These are phyloP conservation scores for Dermatemys mawii DNA, from an alignment of 2,113 vertebrate genomes.

Conservation along the genomic window DNA sequence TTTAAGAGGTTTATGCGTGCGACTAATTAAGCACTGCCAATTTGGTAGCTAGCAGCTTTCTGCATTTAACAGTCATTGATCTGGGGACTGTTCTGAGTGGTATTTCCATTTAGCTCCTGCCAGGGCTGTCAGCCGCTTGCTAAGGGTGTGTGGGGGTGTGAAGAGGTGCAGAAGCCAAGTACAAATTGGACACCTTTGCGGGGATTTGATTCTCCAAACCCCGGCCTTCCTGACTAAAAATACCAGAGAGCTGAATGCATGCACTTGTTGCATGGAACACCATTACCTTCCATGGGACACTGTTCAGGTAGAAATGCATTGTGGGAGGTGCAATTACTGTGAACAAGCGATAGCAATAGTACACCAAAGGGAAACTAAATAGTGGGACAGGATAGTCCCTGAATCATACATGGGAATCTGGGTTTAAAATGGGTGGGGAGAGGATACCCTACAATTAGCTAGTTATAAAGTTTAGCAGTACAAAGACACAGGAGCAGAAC, in stretches of 20 bases:
- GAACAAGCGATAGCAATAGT: not conserved
- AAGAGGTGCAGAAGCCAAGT: conserved; percentile 18
- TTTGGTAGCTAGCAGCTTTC: conserved; percentile 78
- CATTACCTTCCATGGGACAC: not conserved
- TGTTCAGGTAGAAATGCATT: not conserved
- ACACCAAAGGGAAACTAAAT: not conserved
- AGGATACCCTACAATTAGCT: not conserved
- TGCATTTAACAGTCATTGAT: conserved; percentile 70
- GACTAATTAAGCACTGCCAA: conserved; percentile 80
- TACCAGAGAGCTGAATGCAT: not conserved
- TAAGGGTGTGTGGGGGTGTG: not conserved
- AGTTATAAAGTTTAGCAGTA: not conserved
- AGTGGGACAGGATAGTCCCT: not conserved
- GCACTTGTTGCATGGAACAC: not conserved
- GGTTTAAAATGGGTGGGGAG: not conserved
- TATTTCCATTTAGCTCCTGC: conserved; percentile 65
- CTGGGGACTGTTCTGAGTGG: conserved; percentile 51
- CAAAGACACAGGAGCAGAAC: not conserved
- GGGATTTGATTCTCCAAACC: not conserved
- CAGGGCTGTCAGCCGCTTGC: conserved; percentile 33
- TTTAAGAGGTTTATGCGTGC: conserved; percentile 78
- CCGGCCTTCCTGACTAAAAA: not conserved
- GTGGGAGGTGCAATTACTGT: not conserved
- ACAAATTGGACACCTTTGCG: not conserved
- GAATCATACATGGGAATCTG: not conserved